phyloP scores from a whole-genome alignment of 2,888 invertebrate genomes.

The Lasioglossum vierecki region DNA sequence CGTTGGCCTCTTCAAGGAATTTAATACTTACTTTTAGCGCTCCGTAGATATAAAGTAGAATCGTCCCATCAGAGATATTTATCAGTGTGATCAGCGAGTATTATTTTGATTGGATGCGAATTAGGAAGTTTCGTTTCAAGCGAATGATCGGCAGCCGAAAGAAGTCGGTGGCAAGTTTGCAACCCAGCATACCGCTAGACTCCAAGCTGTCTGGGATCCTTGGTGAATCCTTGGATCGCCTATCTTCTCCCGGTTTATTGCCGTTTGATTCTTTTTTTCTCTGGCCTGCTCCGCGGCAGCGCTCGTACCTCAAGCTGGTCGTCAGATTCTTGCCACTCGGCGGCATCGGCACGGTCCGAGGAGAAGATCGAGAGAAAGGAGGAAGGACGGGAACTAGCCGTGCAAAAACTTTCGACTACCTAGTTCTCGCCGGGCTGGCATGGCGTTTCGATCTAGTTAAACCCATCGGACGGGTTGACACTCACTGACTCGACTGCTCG shows the following conservation, averaged over 20 bases:
- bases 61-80: neutral
- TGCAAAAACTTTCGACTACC: constrained; percentile 76
- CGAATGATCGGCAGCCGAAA: constrained; percentile 43
- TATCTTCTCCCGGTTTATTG: constrained; percentile 72
- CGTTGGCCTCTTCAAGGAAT: too few species aligned
- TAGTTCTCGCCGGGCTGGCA: constrained; percentile 70
- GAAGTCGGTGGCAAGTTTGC: constrained; percentile 37
- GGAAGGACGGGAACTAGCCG: constrained; percentile 57
- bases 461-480: constrained; percentile 40
- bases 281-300: constrained; percentile 61
- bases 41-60: neutral
- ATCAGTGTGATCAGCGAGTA: neutral
- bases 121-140: constrained; percentile 35
- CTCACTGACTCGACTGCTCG: constrained; percentile 4
- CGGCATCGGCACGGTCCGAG: constrained; percentile 51
- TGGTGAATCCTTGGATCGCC: constrained; percentile 75
- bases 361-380: constrained; percentile 44
- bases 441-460: constrained; percentile 71
- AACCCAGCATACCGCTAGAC: constrained; percentile 69
- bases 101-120: constrained; percentile 6
- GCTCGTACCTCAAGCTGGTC: constrained; percentile 64
- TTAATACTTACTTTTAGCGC: too few species aligned
- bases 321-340: constrained; percentile 66
- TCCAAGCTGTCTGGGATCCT: constrained; percentile 82
- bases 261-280: constrained; percentile 61